phyloP scores from a whole-genome alignment of 1,140 invertebrate species.

The Tribolium castaneum region DNA sequence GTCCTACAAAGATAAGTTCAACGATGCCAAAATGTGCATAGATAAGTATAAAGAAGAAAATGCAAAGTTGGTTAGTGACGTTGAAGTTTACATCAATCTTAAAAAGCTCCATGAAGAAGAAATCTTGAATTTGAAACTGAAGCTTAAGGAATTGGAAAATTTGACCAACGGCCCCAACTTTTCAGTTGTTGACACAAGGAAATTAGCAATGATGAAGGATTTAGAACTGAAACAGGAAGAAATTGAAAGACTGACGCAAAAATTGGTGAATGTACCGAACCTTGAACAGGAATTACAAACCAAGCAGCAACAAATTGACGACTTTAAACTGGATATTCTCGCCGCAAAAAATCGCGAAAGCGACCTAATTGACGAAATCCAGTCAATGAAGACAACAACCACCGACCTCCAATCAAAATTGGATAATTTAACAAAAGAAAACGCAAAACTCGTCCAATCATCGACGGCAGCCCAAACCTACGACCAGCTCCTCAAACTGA shows the following conservation, averaged over 20 bases:
- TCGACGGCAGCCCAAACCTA: not conserved
- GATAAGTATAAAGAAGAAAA: constrained; percentile 22
- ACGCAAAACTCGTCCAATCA: not conserved
- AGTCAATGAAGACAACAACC: not conserved
- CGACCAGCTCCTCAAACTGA: not conserved
- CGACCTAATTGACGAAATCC: not conserved
- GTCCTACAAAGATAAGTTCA: constrained; percentile 1
- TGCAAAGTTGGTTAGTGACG: not conserved
- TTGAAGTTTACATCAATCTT: not conserved
- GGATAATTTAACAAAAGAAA: not conserved
- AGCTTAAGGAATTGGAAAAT: not conserved
- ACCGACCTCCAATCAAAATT: not conserved
- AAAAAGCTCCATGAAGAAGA: constrained; percentile 1
- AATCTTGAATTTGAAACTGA: constrained; percentile 1
- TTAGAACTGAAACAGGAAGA: not conserved
- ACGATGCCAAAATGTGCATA: not conserved
- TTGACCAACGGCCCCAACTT: not conserved
- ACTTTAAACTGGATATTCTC: not conserved
- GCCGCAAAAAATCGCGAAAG: not conserved
- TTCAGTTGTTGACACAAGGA: not conserved
- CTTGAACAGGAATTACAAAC: not conserved
- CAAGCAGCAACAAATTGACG: constrained; percentile 2
- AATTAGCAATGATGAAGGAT: not conserved
- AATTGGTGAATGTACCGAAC: not conserved
- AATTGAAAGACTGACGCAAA: not conserved